Conservation (phyloP, 2,888 invertebrate species). For the Thereva unica region DNA sequence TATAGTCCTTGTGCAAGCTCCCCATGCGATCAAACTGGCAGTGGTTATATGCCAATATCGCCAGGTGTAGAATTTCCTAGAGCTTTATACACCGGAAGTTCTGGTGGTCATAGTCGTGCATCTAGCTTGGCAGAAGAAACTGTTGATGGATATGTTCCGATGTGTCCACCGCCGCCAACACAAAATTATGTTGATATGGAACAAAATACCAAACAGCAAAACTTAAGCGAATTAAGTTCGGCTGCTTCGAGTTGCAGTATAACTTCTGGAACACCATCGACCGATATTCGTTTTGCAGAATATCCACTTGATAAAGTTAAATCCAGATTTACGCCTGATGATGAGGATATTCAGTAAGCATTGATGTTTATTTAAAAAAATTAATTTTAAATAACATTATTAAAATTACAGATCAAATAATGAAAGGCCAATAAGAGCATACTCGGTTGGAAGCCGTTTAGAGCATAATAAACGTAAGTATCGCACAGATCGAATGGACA, state of each 20-base stretch:
- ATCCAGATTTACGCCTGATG: conserved; percentile 69
- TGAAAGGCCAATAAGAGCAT: conserved; percentile 72
- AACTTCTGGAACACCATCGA: conserved; percentile 80
- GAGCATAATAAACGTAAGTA: conserved; percentile 65
- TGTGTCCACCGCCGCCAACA: conserved; percentile 61
- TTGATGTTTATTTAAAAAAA: conserved; percentile 7
- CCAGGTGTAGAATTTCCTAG: conserved; percentile 49
- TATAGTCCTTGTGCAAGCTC: conserved; percentile 61
- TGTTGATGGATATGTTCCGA: conserved; percentile 67
- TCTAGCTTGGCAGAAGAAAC: conserved; percentile 64
- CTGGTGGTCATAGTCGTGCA: conserved; percentile 65
- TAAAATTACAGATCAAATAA: conserved; percentile 48
- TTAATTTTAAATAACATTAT: neutral
- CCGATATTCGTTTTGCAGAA: conserved; percentile 74
- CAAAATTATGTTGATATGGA: conserved; percentile 68
- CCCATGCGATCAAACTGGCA: conserved; percentile 55
- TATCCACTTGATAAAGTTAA: conserved; percentile 81
- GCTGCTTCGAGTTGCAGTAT: conserved; percentile 74
- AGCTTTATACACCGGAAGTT: conserved; percentile 51
- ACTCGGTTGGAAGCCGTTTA: conserved; percentile 83
- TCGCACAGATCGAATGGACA: conserved; percentile 58
- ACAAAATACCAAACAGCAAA: conserved; percentile 48
- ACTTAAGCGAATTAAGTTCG: conserved; percentile 59
- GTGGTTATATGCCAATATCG: conserved; percentile 63
- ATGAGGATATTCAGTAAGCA: conserved; percentile 61